Evolutionary conservation across 2,888 invertebrate species (phyloP).

Genomic region (Venustoraphidia nigricollis): DNA sequence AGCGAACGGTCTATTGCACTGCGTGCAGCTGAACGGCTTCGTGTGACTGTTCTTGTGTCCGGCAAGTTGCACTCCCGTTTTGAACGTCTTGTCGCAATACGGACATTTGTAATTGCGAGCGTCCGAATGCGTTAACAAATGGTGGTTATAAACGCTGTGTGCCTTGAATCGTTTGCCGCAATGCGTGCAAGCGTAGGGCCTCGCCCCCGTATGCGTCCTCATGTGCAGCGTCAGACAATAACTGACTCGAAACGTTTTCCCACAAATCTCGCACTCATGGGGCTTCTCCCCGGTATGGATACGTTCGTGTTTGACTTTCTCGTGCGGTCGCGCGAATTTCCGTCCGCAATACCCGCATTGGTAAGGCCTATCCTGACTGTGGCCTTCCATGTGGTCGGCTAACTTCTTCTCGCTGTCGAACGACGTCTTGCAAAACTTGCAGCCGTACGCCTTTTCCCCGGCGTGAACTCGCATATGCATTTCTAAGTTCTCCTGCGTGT

Average conservation of each 20-base stretch:
- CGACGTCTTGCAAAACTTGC: conserved; percentile 25
- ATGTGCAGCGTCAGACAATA: conserved; percentile 67
- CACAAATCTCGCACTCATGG: conserved; percentile 63
- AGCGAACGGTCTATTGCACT: conserved; percentile 64
- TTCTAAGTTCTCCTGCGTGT: conserved; percentile 42
- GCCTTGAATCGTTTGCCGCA: conserved; percentile 64
- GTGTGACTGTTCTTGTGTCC: conserved; percentile 71
- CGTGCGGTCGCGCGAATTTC: conserved; percentile 57
- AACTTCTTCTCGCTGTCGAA: conserved; percentile 22
- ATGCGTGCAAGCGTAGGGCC: conserved; percentile 59
- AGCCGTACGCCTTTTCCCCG: conserved; percentile 31
- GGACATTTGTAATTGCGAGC: conserved; percentile 63
- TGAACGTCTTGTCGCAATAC: conserved; percentile 63
- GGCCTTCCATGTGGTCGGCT: conserved; percentile 20
- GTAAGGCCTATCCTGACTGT: conserved; percentile 35
- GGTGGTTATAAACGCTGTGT: conserved; percentile 65
- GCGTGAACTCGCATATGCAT: conserved; percentile 63
- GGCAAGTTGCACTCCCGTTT: conserved; percentile 62
- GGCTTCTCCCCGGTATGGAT: conserved; percentile 71
- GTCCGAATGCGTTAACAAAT: conserved; percentile 56
- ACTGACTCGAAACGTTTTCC: conserved; percentile 63
- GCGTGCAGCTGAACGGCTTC: conserved; percentile 62
- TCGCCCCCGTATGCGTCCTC: conserved; percentile 61
- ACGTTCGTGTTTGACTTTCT: conserved; percentile 73
- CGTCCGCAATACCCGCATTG: conserved; percentile 57